Base-by-base conservation (phyloP, 2,888 invertebrate species). In the Nineta flava region DNA sequence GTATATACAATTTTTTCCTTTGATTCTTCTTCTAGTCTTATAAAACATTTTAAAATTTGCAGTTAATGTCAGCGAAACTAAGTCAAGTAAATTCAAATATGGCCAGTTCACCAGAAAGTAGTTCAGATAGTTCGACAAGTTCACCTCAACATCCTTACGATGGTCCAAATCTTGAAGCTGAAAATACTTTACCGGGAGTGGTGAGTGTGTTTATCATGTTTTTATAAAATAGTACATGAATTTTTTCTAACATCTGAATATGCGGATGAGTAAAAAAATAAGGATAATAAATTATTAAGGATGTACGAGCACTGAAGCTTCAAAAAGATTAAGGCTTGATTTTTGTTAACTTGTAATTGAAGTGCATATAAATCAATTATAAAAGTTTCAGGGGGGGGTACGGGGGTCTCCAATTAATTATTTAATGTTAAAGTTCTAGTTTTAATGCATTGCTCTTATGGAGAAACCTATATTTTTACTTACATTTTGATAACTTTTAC, bases 71-170 rank as follows among this genome's bases (percentile, higher is more conserved):
- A 41, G 87, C 83, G 2, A 88, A 88, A 66, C 66, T 87, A 47
- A 80, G 81, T 53, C 86, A 83, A 59, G 74, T 81, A 38, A 79
- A 79, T 59, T 73, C 77, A 13, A 81, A 81, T 51, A 70, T 81
- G 63, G 79, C 81, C 17, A 85, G 86, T 59, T 87, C 87, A 51
- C 88, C 88, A 49, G 96, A 95, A 63, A 91, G 92, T 50, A 92
- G 91, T 61, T 92, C 92, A 51, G 95, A 95, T 65, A 93, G 93
- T 57, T 93, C 93, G 50, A 87, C 91, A 2, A 88, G 91, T 2
- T 93, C 93, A 1, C 93, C 93, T 2, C 91, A 90, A 55, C 78
- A 87, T 62, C 82, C 85, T 0, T 87, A 85, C 58, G 86, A 87
- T 63, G 80, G 83, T 53, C 80, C 83, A 44, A 83, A 83, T 59